These are phyloP conservation scores for Pseudomyrmex dendroicus DNA, from an alignment of 1,140 invertebrate genomes.

Conservation along the genomic window DNA sequence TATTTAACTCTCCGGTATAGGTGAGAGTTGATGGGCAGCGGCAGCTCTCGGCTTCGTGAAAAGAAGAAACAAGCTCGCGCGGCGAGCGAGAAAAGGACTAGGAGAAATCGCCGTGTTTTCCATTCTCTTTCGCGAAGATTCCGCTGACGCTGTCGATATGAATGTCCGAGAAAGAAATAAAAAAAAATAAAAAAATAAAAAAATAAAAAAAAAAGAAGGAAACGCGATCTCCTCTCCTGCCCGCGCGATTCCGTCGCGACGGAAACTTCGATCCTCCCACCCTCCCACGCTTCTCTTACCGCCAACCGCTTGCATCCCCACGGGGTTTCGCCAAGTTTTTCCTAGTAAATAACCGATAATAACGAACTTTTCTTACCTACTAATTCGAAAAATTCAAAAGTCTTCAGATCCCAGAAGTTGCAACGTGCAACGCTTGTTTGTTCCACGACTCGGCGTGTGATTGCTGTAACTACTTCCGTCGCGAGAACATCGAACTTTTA, in stretches of 20 bases:
- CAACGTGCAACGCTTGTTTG: slow-evolving; percentile 12
- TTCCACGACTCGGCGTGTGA: background rate
- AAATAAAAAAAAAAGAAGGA: slow-evolving; percentile 52
- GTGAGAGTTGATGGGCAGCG: slow-evolving; percentile 50
- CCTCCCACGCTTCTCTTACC: background rate
- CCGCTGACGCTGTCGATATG: slow-evolving; percentile 57
- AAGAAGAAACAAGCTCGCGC: slow-evolving; percentile 20
- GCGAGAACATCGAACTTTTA: slow-evolving; percentile 8
- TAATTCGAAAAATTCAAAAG: slow-evolving; percentile 40
- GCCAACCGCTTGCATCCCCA: background rate
- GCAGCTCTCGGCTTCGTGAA: background rate
- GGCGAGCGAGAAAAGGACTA: background rate
- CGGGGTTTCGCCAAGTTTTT: slow-evolving; percentile 36
- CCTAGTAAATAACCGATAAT: slow-evolving; percentile 40
- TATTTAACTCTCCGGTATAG: slow-evolving; percentile 69
- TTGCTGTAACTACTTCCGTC: slow-evolving; percentile 4
- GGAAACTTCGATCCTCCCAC: slow-evolving; percentile 20
- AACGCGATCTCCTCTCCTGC: slow-evolving; percentile 33
- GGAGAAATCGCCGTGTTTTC: slow-evolving; percentile 58
- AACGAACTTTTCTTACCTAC: slow-evolving; percentile 36
- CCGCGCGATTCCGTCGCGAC: background rate
- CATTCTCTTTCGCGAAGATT: slow-evolving; percentile 40
- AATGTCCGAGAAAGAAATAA: slow-evolving; percentile 35
- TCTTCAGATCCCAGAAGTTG: slow-evolving; percentile 10
- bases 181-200: slow-evolving; percentile 54